Conservation (phyloP, 2,888 invertebrate genomes). For the Lochmaea crataegi region DNA sequence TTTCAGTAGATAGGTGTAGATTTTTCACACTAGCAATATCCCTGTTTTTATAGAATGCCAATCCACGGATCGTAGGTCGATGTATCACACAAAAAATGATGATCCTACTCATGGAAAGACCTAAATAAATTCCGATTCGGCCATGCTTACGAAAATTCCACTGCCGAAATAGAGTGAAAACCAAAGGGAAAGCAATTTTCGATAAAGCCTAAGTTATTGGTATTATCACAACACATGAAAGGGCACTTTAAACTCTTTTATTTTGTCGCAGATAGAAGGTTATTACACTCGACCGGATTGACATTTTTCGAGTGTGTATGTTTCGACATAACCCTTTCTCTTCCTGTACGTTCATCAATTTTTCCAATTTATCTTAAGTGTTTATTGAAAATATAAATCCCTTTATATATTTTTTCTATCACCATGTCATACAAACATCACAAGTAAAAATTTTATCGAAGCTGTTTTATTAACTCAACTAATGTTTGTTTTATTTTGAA, state of each 20-base stretch:
- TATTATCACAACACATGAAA: conserved; percentile 34
- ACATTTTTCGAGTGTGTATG: conserved; percentile 21
- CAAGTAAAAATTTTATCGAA: not conserved
- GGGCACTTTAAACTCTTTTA: conserved; percentile 33
- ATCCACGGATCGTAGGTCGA: conserved; percentile 35
- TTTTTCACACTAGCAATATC: conserved; percentile 44
- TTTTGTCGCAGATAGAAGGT: conserved; percentile 31
- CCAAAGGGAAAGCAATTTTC: conserved; percentile 35
- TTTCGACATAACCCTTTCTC: conserved; percentile 14
- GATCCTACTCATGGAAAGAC: conserved; percentile 33
- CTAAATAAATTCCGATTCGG: conserved; percentile 37
- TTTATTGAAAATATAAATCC: conserved; percentile 8
- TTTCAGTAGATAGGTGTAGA: conserved; percentile 41
- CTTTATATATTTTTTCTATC: not conserved
- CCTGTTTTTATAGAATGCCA: conserved; percentile 37
- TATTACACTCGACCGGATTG: conserved; percentile 29
- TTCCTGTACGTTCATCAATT: not conserved
- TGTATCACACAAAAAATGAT: conserved; percentile 44
- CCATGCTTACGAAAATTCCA: conserved; percentile 31
- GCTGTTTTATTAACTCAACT: no score
- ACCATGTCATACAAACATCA: not conserved
- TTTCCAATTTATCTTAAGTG: conserved; percentile 10
- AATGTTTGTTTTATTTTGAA: no score
- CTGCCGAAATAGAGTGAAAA: conserved; percentile 26
- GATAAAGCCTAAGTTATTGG: conserved; percentile 40